Conservation (phyloP, 1,140 invertebrate species). For the Diabrotica undecimpunctata region DNA sequence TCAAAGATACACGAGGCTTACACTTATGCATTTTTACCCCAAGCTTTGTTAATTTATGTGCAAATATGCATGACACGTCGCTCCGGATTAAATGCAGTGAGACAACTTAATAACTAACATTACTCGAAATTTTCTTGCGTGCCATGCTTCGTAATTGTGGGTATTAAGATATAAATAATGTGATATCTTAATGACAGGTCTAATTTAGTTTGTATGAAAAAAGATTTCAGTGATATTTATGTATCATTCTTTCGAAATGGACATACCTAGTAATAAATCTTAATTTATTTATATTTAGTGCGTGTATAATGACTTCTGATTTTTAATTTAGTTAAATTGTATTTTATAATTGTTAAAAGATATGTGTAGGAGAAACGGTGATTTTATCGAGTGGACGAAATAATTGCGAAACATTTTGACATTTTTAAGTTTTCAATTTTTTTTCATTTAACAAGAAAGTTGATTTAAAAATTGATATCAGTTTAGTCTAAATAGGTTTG, state of each 20-base stretch:
- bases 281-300: no score
- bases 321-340: no score
- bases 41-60: constrained; percentile 5
- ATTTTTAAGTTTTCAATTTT: no score
- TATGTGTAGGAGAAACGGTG: no score
- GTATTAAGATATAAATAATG: constrained; percentile 4
- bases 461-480: neutral
- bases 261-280: no score
- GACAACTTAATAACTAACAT: constrained; percentile 14
- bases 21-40: neutral
- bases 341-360: no score
- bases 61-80: constrained; percentile 14
- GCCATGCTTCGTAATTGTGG: constrained; percentile 4
- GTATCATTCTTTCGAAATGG: neutral
- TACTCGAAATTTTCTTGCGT: constrained; percentile 5
- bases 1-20: no score
- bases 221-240: neutral
- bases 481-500: no score
- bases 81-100: constrained; percentile 8
- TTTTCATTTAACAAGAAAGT: no score
- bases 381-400: no score
- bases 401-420: no score
- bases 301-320: no score
- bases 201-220: neutral
- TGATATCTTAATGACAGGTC: constrained; percentile 9